Evolutionary conservation across 2,888 invertebrate species (phyloP).

Genomic region (Calameuta pallipes): DNA sequence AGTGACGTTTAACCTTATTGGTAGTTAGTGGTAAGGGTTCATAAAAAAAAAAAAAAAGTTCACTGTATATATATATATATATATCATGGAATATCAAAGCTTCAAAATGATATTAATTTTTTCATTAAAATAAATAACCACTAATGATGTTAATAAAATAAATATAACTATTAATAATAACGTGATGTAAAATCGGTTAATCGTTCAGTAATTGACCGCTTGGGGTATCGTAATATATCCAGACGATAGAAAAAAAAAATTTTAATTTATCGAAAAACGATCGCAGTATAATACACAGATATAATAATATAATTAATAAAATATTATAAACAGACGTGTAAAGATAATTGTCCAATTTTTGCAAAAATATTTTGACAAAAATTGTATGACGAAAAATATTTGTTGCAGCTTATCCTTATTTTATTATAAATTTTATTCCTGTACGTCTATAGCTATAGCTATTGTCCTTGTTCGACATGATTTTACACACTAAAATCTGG

Average conservation of each 20-base stretch:
- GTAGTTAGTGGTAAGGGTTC: too few relatives aligned
- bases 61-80: too few relatives aligned
- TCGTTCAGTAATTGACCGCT: neutral
- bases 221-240: neutral
- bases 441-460: neutral
- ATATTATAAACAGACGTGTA: too few relatives aligned
- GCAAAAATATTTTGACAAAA: too few relatives aligned
- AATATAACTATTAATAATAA: too few relatives aligned
- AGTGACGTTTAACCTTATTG: neutral
- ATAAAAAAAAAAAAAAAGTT: too few relatives aligned
- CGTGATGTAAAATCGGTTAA: neutral
- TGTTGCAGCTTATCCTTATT: neutral
- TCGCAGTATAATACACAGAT: neutral
- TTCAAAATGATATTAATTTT: too few relatives aligned
- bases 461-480: neutral
- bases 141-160: too few relatives aligned
- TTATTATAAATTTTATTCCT: neutral
- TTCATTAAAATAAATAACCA: too few relatives aligned
- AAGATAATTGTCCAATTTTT: too few relatives aligned
- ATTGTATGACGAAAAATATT: neutral
- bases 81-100: too few relatives aligned
- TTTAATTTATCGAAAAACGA: neutral
- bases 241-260: neutral
- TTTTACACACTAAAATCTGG: neutral
- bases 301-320: too few relatives aligned